phyloP scores from a whole-genome alignment of 2,797 vertebrate genomes.

The Bucorvus abyssinicus region DNA sequence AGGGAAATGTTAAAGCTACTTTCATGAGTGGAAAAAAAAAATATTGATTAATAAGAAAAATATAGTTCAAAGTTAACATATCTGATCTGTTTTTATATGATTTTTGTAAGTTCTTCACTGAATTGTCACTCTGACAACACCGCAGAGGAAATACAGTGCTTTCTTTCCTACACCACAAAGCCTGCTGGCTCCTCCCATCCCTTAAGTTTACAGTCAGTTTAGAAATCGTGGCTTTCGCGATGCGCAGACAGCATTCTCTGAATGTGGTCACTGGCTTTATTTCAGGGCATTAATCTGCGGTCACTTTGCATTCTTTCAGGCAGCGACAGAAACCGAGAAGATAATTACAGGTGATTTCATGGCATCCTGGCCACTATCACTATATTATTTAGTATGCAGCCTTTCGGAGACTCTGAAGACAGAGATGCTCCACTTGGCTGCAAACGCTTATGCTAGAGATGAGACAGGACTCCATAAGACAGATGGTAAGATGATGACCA shows the following conservation, averaged over 20 bases:
- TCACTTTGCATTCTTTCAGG: not conserved
- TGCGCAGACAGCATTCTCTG: not conserved
- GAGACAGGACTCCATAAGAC: not conserved
- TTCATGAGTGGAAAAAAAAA: fast-evolving
- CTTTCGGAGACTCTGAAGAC: not conserved
- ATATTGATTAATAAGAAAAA: not conserved
- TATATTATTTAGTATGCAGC: not conserved
- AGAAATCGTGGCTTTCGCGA: not conserved
- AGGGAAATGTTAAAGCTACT: not conserved
- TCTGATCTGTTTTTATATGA: not conserved
- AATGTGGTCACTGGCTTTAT: not conserved
- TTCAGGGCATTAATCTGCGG: not conserved
- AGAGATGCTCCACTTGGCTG: not conserved
- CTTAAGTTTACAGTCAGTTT: not conserved
- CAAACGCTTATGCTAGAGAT: not conserved
- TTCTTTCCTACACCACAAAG: not conserved
- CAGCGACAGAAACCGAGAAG: not conserved
- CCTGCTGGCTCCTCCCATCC: not conserved
- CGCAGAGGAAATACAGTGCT: not conserved
- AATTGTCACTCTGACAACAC: not conserved
- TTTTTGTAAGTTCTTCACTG: not conserved
- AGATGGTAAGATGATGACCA: fast-evolving
- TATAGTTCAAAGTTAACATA: not conserved
- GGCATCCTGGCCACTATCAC: not conserved
- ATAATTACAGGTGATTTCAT: not conserved